Evolutionary conservation across 2,113 vertebrate species (phyloP).

Genomic region (Tyrannus savana): DNA sequence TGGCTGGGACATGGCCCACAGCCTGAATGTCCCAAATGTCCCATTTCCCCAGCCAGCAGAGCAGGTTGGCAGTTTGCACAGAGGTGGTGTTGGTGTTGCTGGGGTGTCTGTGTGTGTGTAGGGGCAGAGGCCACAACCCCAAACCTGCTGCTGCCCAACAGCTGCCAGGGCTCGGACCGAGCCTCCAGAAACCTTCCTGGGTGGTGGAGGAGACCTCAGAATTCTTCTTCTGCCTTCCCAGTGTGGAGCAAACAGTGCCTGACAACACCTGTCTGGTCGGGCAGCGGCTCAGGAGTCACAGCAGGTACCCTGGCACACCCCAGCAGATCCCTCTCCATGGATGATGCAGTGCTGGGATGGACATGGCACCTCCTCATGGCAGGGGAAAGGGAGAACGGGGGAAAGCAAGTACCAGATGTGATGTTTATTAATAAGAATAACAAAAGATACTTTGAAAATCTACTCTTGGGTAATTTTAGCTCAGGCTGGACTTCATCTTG

Average conservation of each 20-base stretch:
- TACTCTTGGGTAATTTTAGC: slow-evolving; percentile 27
- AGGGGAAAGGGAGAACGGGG: background rate
- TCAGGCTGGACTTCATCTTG: slow-evolving; percentile 42
- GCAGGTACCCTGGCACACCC: background rate
- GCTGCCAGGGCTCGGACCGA: accelerated
- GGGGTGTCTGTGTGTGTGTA: accelerated
- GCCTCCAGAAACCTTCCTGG: background rate
- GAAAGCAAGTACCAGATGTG: background rate
- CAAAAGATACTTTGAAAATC: slow-evolving; percentile 39
- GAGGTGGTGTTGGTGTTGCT: accelerated
- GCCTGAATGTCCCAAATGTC: accelerated
- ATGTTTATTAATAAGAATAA: slow-evolving; percentile 47
- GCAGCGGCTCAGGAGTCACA: accelerated
- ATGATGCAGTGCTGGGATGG: accelerated
- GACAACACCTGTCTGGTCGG: background rate
- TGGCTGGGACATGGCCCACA: accelerated
- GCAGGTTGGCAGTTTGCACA: accelerated
- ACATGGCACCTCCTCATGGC: background rate
- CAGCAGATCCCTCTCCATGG: accelerated
- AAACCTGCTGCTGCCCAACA: background rate
- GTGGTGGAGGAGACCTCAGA: background rate
- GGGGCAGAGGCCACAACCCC: background rate
- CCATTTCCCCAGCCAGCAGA: background rate
- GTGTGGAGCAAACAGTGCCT: accelerated
- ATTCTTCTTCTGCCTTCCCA: background rate